Base-by-base conservation (phyloP, 2,113 vertebrate species). In the Edolisoma coerulescens region DNA sequence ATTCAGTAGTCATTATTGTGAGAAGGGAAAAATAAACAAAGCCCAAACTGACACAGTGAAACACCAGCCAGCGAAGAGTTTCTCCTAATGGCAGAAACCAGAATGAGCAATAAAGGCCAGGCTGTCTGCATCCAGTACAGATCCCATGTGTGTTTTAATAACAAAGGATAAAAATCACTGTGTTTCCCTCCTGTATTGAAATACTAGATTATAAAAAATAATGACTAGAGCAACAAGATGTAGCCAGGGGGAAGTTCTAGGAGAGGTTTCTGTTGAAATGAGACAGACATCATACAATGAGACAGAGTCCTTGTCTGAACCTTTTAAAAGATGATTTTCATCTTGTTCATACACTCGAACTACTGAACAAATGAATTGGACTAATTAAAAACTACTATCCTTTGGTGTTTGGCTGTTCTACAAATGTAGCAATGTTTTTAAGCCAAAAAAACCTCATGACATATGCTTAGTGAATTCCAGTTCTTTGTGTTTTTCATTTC, bases 171-270 rank as follows among this genome's bases (percentile, higher is more conserved):
- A 94, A 87, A 87, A 56, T 47, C 50, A 37, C 24, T 37, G 47
- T 1, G 7, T 95, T 97, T 96, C 50, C 83, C 33, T 92, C 59
- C 65, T 79, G 67, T 74, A 88, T 15, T 79, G 65, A 87, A 95
- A 94, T 28, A 53, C 79, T 53, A 61, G 84, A 76, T 94, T 95
- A 41, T 90, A 96, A 97, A 95, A 96, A 87, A 52, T 92, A 97
- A 95, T 94, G 52, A 81, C 57, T 87, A 92, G 11, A 95, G 44
- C 61, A 96, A 85, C 78, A 91, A 73, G 16, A 61, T 28, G 30
- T 57, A 85, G 45, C 71, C 89, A 84, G 87, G 88, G 49, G 85
- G 59, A 82, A 70, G 35, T 63, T 87, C 39, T 94, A 77, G 53
- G 67, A 88, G 77, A 85, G 24, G 39, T 73, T 74, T 95, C 54